phyloP scores from a whole-genome alignment of 92 coral and sea anemone species.

The Phymanthus crucifer region DNA sequence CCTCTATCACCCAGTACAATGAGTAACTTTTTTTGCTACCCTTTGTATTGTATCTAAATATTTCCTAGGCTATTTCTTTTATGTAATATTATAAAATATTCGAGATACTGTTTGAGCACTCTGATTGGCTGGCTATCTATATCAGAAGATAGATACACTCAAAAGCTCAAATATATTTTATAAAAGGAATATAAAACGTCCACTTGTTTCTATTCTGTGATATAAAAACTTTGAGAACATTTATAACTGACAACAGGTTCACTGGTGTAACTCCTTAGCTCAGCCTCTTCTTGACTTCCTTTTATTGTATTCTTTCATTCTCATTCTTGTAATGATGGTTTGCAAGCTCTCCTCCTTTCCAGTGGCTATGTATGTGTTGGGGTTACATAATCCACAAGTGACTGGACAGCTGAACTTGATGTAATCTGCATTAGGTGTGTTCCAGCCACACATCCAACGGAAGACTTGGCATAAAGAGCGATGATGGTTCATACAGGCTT shows the following conservation, averaged over 20 bases:
- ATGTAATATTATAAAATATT: too few species aligned
- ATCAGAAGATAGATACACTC: too few species aligned
- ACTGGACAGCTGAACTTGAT: constrained; percentile 25
- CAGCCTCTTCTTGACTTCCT: background rate
- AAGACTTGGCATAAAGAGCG: background rate
- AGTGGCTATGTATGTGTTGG: background rate
- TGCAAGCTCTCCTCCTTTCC: background rate
- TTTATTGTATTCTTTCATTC: background rate
- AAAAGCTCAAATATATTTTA: too few species aligned
- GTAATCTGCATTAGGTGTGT: constrained; percentile 16
- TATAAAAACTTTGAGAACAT: too few species aligned
- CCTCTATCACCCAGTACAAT: background rate
- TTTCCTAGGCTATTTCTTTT: too few species aligned
- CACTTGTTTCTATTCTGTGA: too few species aligned
- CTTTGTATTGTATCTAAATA: too few species aligned
- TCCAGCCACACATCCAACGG: constrained; percentile 18
- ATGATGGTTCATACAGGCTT: constrained; percentile 20
- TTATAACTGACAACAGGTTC: background rate
- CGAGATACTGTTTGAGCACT: too few species aligned
- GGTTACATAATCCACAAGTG: constrained; percentile 14
- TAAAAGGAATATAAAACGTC: too few species aligned
- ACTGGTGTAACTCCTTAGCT: background rate
- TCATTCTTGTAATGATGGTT: background rate
- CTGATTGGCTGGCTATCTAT: too few species aligned
- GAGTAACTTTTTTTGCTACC: background rate